These are phyloP conservation scores for Pheosia tremula DNA, from an alignment of 2,888 invertebrate genomes.

Conservation along the genomic window DNA sequence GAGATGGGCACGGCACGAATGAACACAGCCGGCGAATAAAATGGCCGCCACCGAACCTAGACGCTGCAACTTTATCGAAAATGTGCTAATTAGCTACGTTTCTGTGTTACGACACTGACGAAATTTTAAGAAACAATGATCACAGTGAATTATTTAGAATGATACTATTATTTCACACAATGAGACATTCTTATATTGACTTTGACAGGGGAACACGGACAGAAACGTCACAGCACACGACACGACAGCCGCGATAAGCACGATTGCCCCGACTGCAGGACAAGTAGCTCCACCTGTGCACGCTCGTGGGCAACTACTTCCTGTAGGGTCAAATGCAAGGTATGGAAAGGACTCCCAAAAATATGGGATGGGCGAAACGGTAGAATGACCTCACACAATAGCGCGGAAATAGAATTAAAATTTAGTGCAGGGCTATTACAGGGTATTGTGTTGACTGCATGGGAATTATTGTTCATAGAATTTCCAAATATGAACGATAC, in stretches of 20 bases:
- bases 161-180: conserved; percentile 56
- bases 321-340: conserved; percentile 61
- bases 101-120: conserved; percentile 33
- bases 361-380: conserved; percentile 72
- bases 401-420: conserved; percentile 64
- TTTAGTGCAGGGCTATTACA: conserved; percentile 53
- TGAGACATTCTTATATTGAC: conserved; percentile 61
- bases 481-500: background rate
- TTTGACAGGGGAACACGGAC: conserved; percentile 70
- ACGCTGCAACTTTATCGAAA: conserved; percentile 67
- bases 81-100: conserved; percentile 55
- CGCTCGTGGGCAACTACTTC: conserved; percentile 57
- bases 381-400: conserved; percentile 68
- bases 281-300: conserved; percentile 77
- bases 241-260: conserved; percentile 48
- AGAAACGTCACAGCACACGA: conserved; percentile 68
- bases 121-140: conserved; percentile 43
- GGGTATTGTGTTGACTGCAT: conserved; percentile 43
- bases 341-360: conserved; percentile 67
- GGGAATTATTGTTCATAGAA: conserved; percentile 32
- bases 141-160: conserved; percentile 46
- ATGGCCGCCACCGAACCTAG: conserved; percentile 78
- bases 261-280: conserved; percentile 55
- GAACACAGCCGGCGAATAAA: conserved; percentile 83
- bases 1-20: conserved; percentile 82